These are phyloP conservation scores for Lepidochitona cinerea DNA, from an alignment of 2,888 invertebrate species.

Conservation along the genomic window DNA sequence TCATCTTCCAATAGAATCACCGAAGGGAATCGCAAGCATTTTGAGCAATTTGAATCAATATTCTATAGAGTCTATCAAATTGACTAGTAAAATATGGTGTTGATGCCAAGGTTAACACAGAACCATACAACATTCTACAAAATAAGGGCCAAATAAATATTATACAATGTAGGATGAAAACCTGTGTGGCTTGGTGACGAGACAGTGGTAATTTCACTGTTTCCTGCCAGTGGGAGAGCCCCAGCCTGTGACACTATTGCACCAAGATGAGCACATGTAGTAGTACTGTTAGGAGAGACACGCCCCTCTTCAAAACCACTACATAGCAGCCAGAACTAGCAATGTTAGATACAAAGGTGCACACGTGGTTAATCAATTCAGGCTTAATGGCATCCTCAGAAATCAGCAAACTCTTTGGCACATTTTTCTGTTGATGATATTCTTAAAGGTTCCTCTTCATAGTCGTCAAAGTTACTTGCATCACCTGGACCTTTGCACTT, in stretches of 20 bases:
- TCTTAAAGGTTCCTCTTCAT: constrained; percentile 98
- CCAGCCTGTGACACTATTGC: not conserved
- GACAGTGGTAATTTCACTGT: no score
- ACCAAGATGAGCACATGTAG: not conserved
- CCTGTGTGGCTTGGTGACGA: not conserved
- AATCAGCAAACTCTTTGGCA: constrained; percentile 99
- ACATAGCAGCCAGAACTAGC: not conserved
- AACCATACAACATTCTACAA: constrained; percentile 1
- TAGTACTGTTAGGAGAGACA: not conserved
- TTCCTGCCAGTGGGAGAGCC: no score
- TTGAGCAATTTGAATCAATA: constrained; percentile 1
- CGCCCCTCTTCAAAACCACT: not conserved
- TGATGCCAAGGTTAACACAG: not conserved
- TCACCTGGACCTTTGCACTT: constrained; percentile 99
- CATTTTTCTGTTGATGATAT: constrained; percentile 99
- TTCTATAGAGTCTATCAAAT: not conserved
- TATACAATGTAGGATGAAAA: not conserved
- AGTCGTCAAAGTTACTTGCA: constrained; percentile 99
- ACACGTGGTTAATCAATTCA: constrained; percentile 1
- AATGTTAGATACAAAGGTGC: constrained; percentile 7
- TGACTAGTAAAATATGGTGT: not conserved
- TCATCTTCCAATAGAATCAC: constrained; percentile 1
- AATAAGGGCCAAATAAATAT: constrained; percentile 1
- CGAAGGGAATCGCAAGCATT: not conserved
- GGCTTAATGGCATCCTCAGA: constrained; percentile 69